Conservation (phyloP, 92 coral and sea anemone genomes). For the Pocillopora grandis region DNA sequence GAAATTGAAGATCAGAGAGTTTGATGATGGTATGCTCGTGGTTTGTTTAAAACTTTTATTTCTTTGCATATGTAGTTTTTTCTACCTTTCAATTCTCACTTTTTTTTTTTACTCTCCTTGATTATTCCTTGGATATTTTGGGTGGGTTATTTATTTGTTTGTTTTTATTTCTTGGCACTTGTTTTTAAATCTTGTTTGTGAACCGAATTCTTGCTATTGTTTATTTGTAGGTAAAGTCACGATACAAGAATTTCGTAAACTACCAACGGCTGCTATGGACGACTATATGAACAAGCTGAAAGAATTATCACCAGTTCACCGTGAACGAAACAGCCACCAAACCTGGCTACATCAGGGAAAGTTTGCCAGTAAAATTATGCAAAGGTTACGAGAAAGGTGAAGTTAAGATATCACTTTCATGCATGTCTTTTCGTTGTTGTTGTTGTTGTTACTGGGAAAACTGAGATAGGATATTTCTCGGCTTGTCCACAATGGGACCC, state of each 20-base stretch:
- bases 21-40: conserved; percentile 74
- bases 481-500: background rate
- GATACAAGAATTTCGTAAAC: conserved; percentile 66
- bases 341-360: conserved; percentile 90
- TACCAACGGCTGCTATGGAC: conserved; percentile 93
- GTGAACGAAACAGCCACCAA: conserved; percentile 90
- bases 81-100: too few species aligned
- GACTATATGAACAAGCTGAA: conserved; percentile 81
- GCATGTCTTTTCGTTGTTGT: background rate
- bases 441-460: background rate
- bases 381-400: conserved; percentile 72
- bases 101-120: too few species aligned
- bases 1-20: conserved; percentile 57
- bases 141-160: too few species aligned
- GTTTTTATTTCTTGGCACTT: background rate
- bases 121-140: too few species aligned
- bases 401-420: too few species aligned
- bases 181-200: too few species aligned
- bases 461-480: too few species aligned
- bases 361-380: conserved; percentile 56
- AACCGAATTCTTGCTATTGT: background rate
- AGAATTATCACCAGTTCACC: conserved; percentile 80
- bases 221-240: conserved; percentile 65
- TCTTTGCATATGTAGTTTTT: too few species aligned
- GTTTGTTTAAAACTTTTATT: background rate